Conservation (phyloP, 2,113 vertebrate genomes). For the Hemiprocne comata region DNA sequence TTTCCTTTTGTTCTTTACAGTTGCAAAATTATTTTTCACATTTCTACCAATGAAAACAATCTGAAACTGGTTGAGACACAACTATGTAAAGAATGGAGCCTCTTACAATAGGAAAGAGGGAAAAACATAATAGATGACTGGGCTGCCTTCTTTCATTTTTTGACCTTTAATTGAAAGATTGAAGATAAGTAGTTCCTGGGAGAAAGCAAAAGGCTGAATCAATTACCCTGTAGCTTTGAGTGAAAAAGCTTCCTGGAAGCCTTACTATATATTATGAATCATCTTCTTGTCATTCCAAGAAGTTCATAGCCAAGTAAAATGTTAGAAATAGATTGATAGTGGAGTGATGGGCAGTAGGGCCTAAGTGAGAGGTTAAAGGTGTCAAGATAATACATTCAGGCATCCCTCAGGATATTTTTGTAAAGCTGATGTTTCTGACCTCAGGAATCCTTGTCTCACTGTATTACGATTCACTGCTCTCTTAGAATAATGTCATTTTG, state of each 20-base stretch:
- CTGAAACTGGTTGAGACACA: constrained; percentile 18
- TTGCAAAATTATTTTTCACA: constrained; percentile 35
- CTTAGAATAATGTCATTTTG: constrained; percentile 65
- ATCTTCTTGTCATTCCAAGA: constrained; percentile 75
- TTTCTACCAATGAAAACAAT: constrained; percentile 52
- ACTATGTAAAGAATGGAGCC: constrained; percentile 29
- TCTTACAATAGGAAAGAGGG: constrained; percentile 12
- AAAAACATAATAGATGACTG: constrained; percentile 54
- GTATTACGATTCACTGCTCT: constrained; percentile 65
- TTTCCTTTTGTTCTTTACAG: constrained; percentile 33
- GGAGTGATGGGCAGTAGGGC: constrained; percentile 50
- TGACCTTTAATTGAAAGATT: constrained; percentile 86
- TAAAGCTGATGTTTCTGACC: constrained; percentile 71
- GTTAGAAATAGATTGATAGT: constrained; percentile 74
- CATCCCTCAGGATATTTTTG: constrained; percentile 63
- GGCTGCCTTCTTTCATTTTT: constrained; percentile 69
- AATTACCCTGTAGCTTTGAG: constrained; percentile 74
- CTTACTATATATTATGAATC: constrained; percentile 75
- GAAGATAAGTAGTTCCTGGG: constrained; percentile 78
- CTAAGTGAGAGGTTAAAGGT: constrained; percentile 69
- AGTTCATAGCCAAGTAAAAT: constrained; percentile 76
- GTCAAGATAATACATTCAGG: constrained; percentile 65
- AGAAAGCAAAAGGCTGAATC: constrained; percentile 79
- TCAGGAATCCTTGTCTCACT: constrained; percentile 50
- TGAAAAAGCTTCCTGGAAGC: constrained; percentile 74